Evolutionary conservation across 2,797 vertebrate species (phyloP).

Genomic region (Champsocephalus gunnari): DNA sequence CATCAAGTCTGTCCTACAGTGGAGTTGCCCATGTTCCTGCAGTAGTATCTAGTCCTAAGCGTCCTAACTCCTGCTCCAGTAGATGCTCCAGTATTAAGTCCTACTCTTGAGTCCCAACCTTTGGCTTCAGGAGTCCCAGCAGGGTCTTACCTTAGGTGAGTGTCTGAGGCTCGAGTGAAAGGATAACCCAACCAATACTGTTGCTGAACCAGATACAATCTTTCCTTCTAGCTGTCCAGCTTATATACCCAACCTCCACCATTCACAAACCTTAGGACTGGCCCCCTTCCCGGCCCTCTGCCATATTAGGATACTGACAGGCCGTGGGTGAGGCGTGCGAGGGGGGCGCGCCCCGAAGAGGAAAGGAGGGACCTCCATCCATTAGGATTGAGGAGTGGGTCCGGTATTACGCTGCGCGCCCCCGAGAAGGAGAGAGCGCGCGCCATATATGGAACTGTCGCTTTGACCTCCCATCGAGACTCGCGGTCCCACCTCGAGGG

Average conservation of each 20-base stretch:
- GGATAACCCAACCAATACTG: slow-evolving; percentile 83
- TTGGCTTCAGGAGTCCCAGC: slow-evolving; percentile 51
- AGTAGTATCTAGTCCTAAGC: slow-evolving; percentile 27
- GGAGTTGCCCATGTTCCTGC: slow-evolving; percentile 12
- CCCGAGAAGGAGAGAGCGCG: slow-evolving; percentile 79
- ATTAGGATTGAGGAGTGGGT: slow-evolving; percentile 48
- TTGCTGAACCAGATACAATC: slow-evolving; percentile 87
- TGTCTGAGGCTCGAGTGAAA: slow-evolving; percentile 82
- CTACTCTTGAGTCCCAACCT: slow-evolving; percentile 44
- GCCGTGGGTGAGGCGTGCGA: slow-evolving; percentile 50
- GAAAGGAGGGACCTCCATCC: slow-evolving; percentile 50
- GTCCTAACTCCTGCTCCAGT: slow-evolving; percentile 34
- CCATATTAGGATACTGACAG: slow-evolving; percentile 94
- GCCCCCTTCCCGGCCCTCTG: slow-evolving; percentile 84
- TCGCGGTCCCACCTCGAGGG: slow-evolving; percentile 83
- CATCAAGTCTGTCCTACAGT: slow-evolving; percentile 13
- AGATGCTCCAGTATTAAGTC: slow-evolving; percentile 27
- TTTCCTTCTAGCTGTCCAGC: slow-evolving; percentile 47
- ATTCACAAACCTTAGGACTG: slow-evolving; percentile 81
- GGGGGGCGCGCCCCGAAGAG: slow-evolving; percentile 39
- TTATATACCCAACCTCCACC: slow-evolving; percentile 84
- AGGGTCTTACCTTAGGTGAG: slow-evolving; percentile 85
- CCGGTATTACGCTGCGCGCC: slow-evolving; percentile 68
- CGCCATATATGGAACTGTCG: slow-evolving; percentile 95
- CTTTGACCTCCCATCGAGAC: slow-evolving; percentile 86